phyloP scores from a whole-genome alignment of 2,113 vertebrate genomes.

The Pheucticus melanocephalus region DNA sequence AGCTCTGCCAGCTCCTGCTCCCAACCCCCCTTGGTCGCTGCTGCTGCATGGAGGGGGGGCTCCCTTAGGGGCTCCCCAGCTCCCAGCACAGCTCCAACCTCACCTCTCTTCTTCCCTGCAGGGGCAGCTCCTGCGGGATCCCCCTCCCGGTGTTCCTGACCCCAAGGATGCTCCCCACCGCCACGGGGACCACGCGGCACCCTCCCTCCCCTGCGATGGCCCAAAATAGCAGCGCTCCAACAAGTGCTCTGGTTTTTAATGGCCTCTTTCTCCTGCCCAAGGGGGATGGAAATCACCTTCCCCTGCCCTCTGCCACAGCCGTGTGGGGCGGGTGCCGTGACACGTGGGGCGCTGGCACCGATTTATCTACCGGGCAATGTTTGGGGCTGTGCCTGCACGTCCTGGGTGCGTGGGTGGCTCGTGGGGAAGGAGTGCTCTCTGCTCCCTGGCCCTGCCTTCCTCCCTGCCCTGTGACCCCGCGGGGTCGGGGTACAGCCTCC shows the following conservation, averaged over 20 bases:
- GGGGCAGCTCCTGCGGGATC: not conserved
- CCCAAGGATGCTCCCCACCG: not conserved
- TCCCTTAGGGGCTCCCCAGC: not conserved
- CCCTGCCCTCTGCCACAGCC: conserved; percentile 6
- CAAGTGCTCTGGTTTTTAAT: conserved; percentile 56
- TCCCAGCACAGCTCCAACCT: conserved; percentile 5
- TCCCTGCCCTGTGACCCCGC: not conserved
- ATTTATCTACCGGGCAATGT: not conserved
- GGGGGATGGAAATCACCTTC: conserved; percentile 15
- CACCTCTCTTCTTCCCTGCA: not conserved
- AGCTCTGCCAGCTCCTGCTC: conserved; percentile 25
- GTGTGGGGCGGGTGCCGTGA: not conserved
- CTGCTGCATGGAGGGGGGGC: not conserved
- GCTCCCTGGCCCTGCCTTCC: not conserved
- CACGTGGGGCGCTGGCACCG: not conserved
- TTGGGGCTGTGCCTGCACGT: not conserved
- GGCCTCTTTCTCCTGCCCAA: not conserved
- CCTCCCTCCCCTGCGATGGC: not conserved
- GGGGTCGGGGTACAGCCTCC: rapidly evolving
- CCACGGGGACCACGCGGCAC: rapidly evolving
- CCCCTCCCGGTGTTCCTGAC: not conserved
- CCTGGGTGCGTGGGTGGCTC: not conserved
- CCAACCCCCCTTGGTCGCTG: not conserved
- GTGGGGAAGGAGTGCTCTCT: not conserved
- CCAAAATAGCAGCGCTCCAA: conserved; percentile 33